These are phyloP conservation scores for Pterocles orientalis DNA, from an alignment of 2,113 vertebrate genomes.

Conservation along the genomic window DNA sequence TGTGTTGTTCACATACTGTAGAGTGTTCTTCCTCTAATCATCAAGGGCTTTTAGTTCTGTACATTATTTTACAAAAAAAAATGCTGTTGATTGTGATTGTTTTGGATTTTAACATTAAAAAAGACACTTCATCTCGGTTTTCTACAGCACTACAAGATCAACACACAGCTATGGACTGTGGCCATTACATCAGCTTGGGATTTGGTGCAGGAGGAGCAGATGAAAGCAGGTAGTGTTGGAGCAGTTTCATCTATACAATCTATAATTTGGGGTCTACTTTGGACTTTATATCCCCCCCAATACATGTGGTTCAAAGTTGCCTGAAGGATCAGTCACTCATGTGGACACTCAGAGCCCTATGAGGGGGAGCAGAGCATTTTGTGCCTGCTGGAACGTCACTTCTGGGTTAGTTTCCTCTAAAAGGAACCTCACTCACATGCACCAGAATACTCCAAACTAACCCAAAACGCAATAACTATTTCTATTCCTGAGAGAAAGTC, in stretches of 20 bases:
- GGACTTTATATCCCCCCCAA: background rate
- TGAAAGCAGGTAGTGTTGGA: background rate
- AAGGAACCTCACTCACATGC: background rate
- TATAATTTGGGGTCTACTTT: background rate
- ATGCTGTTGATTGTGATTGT: background rate
- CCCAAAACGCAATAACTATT: background rate
- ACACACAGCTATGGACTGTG: rapidly evolving
- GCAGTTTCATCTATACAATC: background rate
- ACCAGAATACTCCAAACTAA: background rate
- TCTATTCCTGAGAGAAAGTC: background rate
- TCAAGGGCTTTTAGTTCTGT: background rate
- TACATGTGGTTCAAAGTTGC: background rate
- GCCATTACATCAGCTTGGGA: background rate
- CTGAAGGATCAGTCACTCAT: background rate
- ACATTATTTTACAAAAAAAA: background rate
- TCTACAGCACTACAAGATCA: background rate
- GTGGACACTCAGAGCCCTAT: too few species aligned
- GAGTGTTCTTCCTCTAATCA: background rate
- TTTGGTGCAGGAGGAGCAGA: background rate
- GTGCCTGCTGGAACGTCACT: background rate
- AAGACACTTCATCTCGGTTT: background rate
- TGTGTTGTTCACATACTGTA: background rate
- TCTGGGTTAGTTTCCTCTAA: background rate
- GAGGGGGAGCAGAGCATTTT: background rate
- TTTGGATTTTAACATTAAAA: background rate